Evolutionary conservation across 2,113 vertebrate genomes (phyloP).

Genomic region (Petromus typicus): DNA sequence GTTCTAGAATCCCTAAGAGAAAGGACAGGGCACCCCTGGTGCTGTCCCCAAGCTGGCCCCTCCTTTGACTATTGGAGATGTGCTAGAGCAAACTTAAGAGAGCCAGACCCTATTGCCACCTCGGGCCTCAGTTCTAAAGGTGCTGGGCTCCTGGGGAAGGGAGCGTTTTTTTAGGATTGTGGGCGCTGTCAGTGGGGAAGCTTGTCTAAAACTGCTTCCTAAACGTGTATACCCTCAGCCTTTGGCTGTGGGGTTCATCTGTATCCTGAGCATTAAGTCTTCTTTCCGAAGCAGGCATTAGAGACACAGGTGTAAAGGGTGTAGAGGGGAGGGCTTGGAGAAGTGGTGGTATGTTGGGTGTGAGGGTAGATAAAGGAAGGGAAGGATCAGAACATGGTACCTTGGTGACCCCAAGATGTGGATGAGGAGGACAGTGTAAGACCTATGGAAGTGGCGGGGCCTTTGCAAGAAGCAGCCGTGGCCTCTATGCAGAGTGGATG

Average conservation of each 20-base stretch:
- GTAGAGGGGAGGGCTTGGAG: neutral
- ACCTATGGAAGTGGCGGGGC: neutral
- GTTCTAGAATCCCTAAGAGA: neutral
- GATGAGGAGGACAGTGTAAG: neutral
- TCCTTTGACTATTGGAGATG: neutral
- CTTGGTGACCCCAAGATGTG: neutral
- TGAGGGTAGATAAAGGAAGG: neutral
- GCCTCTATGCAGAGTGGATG: neutral
- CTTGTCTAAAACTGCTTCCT: neutral
- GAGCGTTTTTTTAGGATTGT: neutral
- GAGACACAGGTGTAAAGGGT: neutral
- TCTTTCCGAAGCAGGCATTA: neutral
- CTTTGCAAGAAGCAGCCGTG: neutral
- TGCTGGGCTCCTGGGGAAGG: neutral
- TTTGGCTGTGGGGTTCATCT: neutral
- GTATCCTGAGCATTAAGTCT: neutral
- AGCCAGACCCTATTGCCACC: neutral
- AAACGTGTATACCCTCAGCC: neutral
- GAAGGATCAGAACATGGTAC: neutral
- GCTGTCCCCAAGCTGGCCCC: neutral
- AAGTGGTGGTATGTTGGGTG: neutral
- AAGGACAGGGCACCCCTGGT: neutral
- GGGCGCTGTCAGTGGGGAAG: neutral
- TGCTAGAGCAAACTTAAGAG: conserved; percentile 13
- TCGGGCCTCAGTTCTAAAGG: neutral